Evolutionary conservation across 2,113 vertebrate genomes (phyloP), one percentile per base, ranked within the genome.

Genomic region (Candoia aspera): DNA sequence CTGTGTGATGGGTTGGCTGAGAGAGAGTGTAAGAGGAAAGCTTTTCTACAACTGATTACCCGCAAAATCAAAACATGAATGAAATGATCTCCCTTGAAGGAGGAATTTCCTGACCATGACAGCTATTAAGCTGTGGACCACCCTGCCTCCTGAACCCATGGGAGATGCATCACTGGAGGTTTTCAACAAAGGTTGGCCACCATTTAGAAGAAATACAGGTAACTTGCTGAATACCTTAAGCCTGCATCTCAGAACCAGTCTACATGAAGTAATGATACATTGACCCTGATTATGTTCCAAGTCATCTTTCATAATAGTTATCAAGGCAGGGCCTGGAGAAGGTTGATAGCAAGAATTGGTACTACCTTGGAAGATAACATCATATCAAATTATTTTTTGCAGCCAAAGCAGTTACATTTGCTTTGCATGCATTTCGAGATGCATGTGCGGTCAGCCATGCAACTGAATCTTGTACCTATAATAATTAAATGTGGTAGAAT

Each of bases 331-430:
- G 0, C 26, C n/a, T 85, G 12, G 10, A 46, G 29, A 4, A 87
- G 90, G 90, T 89, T 8, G 5, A 91, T 89, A 9, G 10, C 9
- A 91, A 91, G 0, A 90, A 9, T 91, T 59, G 49, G 64, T 83
- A 91, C 17, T 17, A 93, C 90, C 92, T 86, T 73, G 19, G 49
- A 83, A 53, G 17, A 73, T 55, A 91, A 91, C 57, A 46, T 89
- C 0, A 55, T 21, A 89, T 91, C 54, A 73, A 87, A 2, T n/a
- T 42, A 29, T 26, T 21, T 53, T 93, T 26, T 87, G 83, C 2
- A 92, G 42, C 59, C 92, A 88, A 84, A 90, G n/a, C 53, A 57
- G 9, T 37, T 42, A 13, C 21, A 17, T 23, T 90, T 83, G 54
- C 54, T 90, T 57, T 90, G 89, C 24, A 24, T 42, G 53, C 58